Evolutionary conservation across 2,888 invertebrate species (phyloP), one percentile per base, ranked within the genome.

Genomic region (Synanthedon formicaeformis): DNA sequence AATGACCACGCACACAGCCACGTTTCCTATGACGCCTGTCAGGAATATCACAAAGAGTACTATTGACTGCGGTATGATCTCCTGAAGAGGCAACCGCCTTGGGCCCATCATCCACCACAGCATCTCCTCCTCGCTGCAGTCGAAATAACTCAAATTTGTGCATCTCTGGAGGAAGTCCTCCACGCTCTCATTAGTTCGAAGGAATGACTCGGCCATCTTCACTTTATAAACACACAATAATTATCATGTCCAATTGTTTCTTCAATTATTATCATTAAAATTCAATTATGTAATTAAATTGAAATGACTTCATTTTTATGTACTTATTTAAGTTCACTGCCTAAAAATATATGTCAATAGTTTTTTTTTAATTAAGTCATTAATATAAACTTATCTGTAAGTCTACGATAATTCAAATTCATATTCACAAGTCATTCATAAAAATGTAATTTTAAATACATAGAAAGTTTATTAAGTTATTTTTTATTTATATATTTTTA

Each of bases 1-100:
- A 52, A 97, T 96, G 12, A 97, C 96, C 48, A 93, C 89, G 69
- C 96, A 96, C 6, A 96, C 96, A 3, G 92, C 90, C 27, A 93
- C 81, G 71, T 97, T 97, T 3, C 97, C 97, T 50, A 94, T 83
- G 41, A 96, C 89, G 0, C 96, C 96, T 0, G 94, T 93, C 50
- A 96, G 78, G 75, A 96, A 96, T 57, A 96, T 94, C 53, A 91
- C 76, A 56, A 92, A 85, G 67, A 96, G 93, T 40, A 93, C 88
- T 53, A 92, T 87, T 0, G 93, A 94, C 51, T 93, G 83, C 0
- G 92, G 79, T 14, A 90, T 66, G 8, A 89, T 88, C 62, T 88
- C 88, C 57, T 74, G 68, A 34, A 91, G 67, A 0, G 92, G 90
- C 55, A 92, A 70, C 49, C 89, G 82, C 51, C 91, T 88, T 0